Conservation (phyloP, 2,113 vertebrate genomes). For the Pipa parva region DNA sequence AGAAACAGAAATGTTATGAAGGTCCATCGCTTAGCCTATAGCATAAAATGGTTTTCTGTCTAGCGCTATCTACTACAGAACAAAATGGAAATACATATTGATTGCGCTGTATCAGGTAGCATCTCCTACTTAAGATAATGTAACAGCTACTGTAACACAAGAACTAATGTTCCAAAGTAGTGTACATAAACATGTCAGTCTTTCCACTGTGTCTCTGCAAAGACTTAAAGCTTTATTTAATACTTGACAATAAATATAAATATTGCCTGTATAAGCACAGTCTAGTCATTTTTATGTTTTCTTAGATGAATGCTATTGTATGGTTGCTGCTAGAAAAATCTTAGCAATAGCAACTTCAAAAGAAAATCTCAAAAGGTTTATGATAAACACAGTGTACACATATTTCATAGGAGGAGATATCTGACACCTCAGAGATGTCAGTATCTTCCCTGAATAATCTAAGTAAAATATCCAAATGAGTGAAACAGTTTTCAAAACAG, state of each 20-base stretch:
- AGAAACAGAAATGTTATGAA: not conserved
- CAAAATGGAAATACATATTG: not conserved
- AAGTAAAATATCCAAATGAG: too few species aligned
- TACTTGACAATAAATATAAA: not conserved
- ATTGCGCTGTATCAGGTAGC: not conserved
- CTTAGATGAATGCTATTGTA: not conserved
- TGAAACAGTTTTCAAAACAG: too few species aligned
- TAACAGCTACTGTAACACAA: not conserved
- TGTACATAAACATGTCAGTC: not conserved
- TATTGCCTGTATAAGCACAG: not conserved
- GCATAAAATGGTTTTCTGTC: not conserved
- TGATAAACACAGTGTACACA: too few species aligned
- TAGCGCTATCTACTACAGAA: not conserved
- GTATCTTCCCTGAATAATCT: too few species aligned
- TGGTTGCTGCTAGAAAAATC: not conserved
- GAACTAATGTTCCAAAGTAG: not conserved
- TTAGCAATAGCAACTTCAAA: too few species aligned
- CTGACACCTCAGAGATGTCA: too few species aligned
- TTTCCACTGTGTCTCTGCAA: not conserved
- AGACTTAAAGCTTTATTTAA: not conserved
- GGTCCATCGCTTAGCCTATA: not conserved
- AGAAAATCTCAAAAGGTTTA: too few species aligned
- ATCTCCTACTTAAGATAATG: not conserved
- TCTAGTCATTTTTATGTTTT: not conserved
- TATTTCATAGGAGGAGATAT: too few species aligned